Conservation (phyloP, 2,113 vertebrate species). For the Paramormyrops kingsleyae region DNA sequence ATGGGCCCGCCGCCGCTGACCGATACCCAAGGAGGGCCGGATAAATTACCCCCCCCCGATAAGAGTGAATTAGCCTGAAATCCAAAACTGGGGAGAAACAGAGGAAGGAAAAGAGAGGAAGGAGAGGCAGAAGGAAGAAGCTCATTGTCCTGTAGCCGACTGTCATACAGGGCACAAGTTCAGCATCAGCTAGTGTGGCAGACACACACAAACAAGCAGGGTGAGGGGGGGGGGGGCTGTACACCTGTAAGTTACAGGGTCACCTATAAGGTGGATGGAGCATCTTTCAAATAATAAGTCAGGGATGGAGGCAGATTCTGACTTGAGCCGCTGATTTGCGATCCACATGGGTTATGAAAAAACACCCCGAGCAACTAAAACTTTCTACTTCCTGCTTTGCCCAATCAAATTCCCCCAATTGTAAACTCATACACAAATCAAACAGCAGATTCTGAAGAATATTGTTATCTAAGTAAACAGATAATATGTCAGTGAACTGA, state of each 20-base stretch:
- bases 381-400: background rate
- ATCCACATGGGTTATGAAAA: background rate
- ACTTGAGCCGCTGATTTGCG: background rate
- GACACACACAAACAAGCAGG: background rate
- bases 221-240: background rate
- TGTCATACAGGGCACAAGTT: too few species aligned
- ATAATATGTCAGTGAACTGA: background rate
- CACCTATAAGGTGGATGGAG: background rate
- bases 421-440: background rate
- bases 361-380: background rate
- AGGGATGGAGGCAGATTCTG: background rate
- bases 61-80: conserved; percentile 82
- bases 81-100: conserved; percentile 65
- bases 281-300: background rate
- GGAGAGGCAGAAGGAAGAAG: conserved; percentile 7
- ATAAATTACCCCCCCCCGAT: conserved; percentile 82
- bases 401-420: background rate
- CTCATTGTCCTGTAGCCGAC: too few species aligned
- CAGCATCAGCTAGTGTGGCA: conserved; percentile 18
- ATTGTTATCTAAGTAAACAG: background rate
- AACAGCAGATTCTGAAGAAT: background rate
- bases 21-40: conserved; percentile 88
- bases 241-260: background rate
- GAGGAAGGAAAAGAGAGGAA: conserved; percentile 22
- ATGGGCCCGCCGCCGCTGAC: conserved; percentile 81